Conservation (phyloP, 2,888 invertebrate genomes). For the Catocala nupta region DNA sequence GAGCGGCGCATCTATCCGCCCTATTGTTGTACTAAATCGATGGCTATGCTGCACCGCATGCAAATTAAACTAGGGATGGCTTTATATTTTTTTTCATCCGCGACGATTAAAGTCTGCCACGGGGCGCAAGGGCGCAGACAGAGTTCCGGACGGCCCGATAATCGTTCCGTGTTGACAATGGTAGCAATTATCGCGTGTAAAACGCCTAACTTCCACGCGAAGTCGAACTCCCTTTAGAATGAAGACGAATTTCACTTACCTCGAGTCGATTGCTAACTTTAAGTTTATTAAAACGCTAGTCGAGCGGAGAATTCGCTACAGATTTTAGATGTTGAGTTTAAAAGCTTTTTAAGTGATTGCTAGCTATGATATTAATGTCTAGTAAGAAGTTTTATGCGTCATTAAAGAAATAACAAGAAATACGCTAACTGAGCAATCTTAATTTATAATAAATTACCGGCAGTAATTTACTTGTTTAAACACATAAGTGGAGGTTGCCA, state of each 20-base stretch:
- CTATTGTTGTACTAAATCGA: constrained; percentile 65
- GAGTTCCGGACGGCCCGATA: constrained; percentile 57
- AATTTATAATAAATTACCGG: neutral
- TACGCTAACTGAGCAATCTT: neutral
- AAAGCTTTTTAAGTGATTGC: constrained; percentile 40
- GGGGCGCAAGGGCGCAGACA: constrained; percentile 46
- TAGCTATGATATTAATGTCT: constrained; percentile 25
- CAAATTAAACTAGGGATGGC: constrained; percentile 65
- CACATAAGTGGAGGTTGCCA: neutral
- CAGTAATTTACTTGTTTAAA: neutral
- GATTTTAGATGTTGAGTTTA: constrained; percentile 22
- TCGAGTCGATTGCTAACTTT: constrained; percentile 21
- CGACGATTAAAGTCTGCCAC: constrained; percentile 56
- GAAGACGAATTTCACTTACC: constrained; percentile 18
- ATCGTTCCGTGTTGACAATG: constrained; percentile 68
- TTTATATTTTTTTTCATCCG: constrained; percentile 64
- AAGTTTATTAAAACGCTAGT: constrained; percentile 40
- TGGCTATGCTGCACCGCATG: constrained; percentile 61
- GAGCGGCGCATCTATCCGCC: constrained; percentile 45
- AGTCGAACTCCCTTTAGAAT: constrained; percentile 10
- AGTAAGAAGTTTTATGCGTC: constrained; percentile 21
- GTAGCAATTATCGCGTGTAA: constrained; percentile 61
- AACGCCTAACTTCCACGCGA: constrained; percentile 52
- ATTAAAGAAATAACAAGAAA: constrained; percentile 27
- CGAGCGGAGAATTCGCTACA: constrained; percentile 14